A percentile compares a stretch with the other conserved stretches of the same genome.
Conservation (phyloP, 2,113 vertebrate species). For the Camarhynchus parvulus region DNA sequence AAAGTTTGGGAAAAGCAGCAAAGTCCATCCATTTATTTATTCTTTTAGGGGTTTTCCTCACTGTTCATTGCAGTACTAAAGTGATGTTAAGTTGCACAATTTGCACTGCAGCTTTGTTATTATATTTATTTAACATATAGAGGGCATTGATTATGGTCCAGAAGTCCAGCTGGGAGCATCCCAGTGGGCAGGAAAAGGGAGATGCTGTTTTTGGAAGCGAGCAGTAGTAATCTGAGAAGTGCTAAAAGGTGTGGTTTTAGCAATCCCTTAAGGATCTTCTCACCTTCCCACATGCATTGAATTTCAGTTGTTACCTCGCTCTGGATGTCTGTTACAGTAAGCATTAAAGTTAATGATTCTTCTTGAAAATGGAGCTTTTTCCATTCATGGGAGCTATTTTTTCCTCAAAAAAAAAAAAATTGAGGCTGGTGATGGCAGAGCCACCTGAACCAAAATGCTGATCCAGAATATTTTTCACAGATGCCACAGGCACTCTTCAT, state of each 20-base stretch:
- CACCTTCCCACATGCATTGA: slow-evolving; percentile 6
- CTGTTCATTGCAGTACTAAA: background rate
- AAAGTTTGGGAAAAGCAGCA: background rate
- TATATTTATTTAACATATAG: background rate
- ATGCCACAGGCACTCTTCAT: background rate
- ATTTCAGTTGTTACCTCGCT: slow-evolving; percentile 4
- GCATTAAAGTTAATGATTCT: background rate
- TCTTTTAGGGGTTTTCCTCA: background rate
- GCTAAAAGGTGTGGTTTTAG: slow-evolving; percentile 15
- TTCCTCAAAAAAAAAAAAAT: background rate
- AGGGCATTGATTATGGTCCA: slow-evolving; percentile 14
- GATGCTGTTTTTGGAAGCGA: slow-evolving; percentile 34
- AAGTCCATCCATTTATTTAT: background rate
- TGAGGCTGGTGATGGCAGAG: background rate
- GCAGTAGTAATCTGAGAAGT: background rate
- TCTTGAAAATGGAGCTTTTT: background rate
- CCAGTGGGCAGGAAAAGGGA: background rate
- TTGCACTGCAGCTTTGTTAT: background rate
- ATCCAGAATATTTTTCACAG: background rate
- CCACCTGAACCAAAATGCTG: background rate
- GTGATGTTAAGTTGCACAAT: background rate
- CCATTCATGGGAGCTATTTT: background rate
- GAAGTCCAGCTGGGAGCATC: slow-evolving; percentile 24
- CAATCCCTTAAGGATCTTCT: background rate
- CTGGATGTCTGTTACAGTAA: background rate